A percentile compares a stretch with the other conserved stretches of the same genome.
phyloP scores from a whole-genome alignment of 2,888 invertebrate genomes.

The Danaus chrysippus region DNA sequence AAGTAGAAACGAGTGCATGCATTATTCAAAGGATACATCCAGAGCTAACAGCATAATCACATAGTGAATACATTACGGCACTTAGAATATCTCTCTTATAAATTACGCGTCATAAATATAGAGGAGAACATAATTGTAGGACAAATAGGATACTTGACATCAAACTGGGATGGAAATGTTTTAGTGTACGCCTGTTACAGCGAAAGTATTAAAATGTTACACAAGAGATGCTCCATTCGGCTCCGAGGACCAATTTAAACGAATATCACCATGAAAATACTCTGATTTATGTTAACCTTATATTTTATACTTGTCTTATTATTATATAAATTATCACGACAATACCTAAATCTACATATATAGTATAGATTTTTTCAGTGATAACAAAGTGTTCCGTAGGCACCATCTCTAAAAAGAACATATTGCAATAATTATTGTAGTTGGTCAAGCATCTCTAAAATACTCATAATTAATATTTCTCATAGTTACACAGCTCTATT shows the following conservation, averaged over 20 bases:
- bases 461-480: too few species aligned
- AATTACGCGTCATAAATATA: conserved; percentile 51
- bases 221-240: conserved; percentile 1
- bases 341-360: too few species aligned
- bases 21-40: conserved; percentile 55
- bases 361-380: too few species aligned
- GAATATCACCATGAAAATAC: background rate
- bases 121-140: conserved; percentile 36
- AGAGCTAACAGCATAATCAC: conserved; percentile 54
- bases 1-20: conserved; percentile 40
- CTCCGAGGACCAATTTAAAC: conserved; percentile 1
- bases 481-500: background rate
- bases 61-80: conserved; percentile 54
- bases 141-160: conserved; percentile 35
- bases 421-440: too few species aligned
- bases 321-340: too few species aligned
- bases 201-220: conserved; percentile 4
- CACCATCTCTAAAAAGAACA: too few species aligned
- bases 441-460: too few species aligned
- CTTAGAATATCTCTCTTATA: conserved; percentile 47
- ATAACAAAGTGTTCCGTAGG: too few species aligned
- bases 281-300: too few species aligned
- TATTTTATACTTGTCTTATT: too few species aligned
- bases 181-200: background rate
- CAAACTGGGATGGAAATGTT: conserved; percentile 4